These are phyloP conservation scores for Spongilla lacustris DNA, from an alignment of 37 sponge, comb jelly and placozoan genomes.

Conservation along the genomic window DNA sequence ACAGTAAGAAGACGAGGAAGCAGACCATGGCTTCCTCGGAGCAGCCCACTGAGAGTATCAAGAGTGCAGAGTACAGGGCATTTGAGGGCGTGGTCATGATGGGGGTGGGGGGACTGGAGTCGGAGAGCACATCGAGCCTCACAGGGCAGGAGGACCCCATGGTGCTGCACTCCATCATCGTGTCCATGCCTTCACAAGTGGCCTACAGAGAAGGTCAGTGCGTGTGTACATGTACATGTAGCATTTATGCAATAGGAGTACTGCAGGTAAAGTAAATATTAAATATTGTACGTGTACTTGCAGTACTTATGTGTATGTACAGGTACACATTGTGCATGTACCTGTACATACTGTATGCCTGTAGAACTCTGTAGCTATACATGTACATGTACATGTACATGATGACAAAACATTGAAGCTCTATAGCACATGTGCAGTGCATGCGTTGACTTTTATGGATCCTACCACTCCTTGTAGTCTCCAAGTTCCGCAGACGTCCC, in stretches of 20 bases:
- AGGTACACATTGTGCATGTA: too few species aligned
- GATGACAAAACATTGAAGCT: too few species aligned
- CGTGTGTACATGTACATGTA: background rate
- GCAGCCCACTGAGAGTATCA: constrained; percentile 35
- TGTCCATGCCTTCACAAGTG: constrained; percentile 22
- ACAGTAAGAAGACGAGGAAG: constrained; percentile 1
- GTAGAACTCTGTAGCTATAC: too few species aligned
- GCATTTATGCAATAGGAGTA: too few species aligned
- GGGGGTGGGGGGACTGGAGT: background rate
- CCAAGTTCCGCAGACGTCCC: constrained; percentile 84
- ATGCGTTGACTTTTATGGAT: too few species aligned
- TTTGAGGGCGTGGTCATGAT: constrained; percentile 37
- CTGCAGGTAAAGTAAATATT: too few species aligned
- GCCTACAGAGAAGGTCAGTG: constrained; percentile 84
- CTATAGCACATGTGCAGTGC: background rate
- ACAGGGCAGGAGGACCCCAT: constrained; percentile 87
- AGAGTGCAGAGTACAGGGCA: constrained; percentile 42
- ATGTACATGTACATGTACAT: too few species aligned
- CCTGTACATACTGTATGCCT: too few species aligned
- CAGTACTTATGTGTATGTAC: too few species aligned
- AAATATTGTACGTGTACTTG: too few species aligned
- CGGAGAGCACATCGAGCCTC: constrained; percentile 15
- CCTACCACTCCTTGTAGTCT: constrained; percentile 50
- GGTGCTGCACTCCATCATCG: constrained; percentile 72
- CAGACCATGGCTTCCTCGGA: constrained; percentile 14